Evolutionary conservation across 2,888 invertebrate genomes (phyloP).

Genomic region (Tachystola acroxantha): DNA sequence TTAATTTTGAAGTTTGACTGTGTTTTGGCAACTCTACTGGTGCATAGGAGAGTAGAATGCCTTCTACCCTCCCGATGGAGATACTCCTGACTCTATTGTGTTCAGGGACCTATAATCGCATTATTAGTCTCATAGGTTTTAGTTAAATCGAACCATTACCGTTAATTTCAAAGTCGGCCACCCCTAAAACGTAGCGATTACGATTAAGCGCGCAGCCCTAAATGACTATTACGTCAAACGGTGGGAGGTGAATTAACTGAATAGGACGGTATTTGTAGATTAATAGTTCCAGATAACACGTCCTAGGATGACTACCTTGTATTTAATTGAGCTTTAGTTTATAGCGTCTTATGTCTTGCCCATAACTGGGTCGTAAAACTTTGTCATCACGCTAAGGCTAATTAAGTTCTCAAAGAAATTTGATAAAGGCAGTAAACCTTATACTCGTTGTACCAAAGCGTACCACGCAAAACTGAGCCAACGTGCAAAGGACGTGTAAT

Average conservation of each 20-base stretch:
- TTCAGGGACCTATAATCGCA: neutral
- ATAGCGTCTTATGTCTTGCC: neutral
- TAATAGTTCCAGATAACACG: slow-evolving; percentile 46
- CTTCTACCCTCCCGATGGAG: no score
- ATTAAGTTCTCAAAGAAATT: neutral
- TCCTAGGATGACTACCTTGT: slow-evolving; percentile 24
- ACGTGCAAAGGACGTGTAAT: no score
- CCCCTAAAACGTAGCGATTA: slow-evolving; percentile 34
- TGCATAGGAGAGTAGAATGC: no score
- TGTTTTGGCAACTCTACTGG: no score
- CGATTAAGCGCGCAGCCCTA: slow-evolving; percentile 35
- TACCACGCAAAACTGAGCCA: no score
- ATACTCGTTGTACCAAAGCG: no score
- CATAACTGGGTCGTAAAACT: neutral
- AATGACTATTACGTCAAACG: slow-evolving; percentile 51
- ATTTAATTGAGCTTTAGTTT: slow-evolving; percentile 15
- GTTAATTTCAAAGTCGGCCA: slow-evolving; percentile 35
- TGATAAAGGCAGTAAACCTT: neutral
- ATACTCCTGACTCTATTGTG: no score
- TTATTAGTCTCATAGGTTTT: slow-evolving; percentile 7
- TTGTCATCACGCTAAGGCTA: neutral
- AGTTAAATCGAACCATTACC: slow-evolving; percentile 27
- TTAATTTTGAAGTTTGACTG: no score
- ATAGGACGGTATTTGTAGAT: slow-evolving; percentile 40
- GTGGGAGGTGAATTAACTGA: slow-evolving; percentile 54